Base-by-base conservation (phyloP, 2,888 invertebrate species). In the Torymus aiolomorphi region DNA sequence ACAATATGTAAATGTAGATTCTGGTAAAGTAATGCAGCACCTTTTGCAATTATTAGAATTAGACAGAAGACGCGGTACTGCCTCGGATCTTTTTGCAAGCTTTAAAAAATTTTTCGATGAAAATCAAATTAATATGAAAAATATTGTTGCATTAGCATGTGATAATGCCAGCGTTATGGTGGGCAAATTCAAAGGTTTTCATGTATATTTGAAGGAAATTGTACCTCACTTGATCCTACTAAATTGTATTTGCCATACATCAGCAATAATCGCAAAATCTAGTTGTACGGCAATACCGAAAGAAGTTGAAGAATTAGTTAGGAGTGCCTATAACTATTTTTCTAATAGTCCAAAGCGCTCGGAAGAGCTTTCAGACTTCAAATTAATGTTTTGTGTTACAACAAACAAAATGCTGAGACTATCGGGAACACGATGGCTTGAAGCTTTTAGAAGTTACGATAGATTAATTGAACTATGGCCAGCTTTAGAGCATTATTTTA, bases 41-140 rank as follows among this genome's bases (percentile, higher is more conserved):
- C n/a, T n/a, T n/a, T n/a, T n/a, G n/a, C n/a, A n/a, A n/a, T n/a
- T n/a, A n/a, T n/a, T n/a, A n/a, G n/a, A n/a, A n/a, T n/a, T n/a
- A n/a, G n/a, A n/a, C n/a, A n/a, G n/a, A n/a, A n/a, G n/a, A n/a
- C n/a, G n/a, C n/a, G n/a, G n/a, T n/a, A n/a, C n/a, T n/a, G n/a
- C n/a, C n/a, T n/a, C n/a, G n/a, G n/a, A n/a, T n/a, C n/a, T n/a
- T n/a, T n/a, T n/a, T n/a, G n/a, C n/a, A n/a, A n/a, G n/a, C n/a
- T n/a, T n/a, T n/a, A n/a, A n/a, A n/a, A n/a, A n/a, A n/a, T n/a
- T n/a, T n/a, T n/a, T n/a, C n/a, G n/a, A n/a, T n/a, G n/a, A n/a
- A n/a, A n/a, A n/a, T n/a, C n/a, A n/a, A n/a, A 54, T 69, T 16
- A 69, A 69, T 56, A n/a, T 69, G 3, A 5, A 69, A 56, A 69